Evolutionary conservation across 2,888 invertebrate genomes (phyloP).

Genomic region (Apamea epomidion): DNA sequence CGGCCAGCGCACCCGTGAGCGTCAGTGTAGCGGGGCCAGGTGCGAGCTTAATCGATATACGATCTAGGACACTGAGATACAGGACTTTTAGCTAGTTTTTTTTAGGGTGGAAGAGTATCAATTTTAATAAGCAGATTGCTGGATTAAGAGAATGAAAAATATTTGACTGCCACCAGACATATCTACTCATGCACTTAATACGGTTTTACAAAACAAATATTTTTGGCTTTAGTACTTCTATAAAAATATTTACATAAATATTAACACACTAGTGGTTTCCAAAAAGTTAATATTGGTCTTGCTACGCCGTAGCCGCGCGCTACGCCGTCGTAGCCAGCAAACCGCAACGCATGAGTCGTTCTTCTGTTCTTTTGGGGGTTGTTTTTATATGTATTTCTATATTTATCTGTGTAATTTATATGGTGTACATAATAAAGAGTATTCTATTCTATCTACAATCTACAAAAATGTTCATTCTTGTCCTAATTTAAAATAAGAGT

Average conservation of each 20-base stretch:
- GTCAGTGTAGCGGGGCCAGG: conserved; percentile 65
- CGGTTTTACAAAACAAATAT: neutral
- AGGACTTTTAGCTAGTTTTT: neutral
- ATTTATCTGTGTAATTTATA: neutral
- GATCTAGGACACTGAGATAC: conserved; percentile 50
- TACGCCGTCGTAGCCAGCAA: neutral
- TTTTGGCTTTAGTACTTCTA: neutral
- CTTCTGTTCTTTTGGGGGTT: neutral
- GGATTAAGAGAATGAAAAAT: neutral
- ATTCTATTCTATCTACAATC: neutral
- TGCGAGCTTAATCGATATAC: conserved; percentile 58
- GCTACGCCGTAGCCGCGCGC: conserved; percentile 28
- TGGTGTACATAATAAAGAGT: too few species aligned
- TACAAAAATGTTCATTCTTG: neutral
- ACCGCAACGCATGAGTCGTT: neutral
- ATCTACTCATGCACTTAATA: neutral
- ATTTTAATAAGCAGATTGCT: neutral
- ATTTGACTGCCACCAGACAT: neutral
- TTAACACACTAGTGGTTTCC: neutral
- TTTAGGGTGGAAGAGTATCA: neutral
- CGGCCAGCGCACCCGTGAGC: conserved; percentile 85
- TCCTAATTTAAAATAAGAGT: neutral
- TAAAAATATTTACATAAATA: neutral
- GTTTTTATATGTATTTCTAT: too few species aligned
- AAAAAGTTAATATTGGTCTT: neutral